Conservation (phyloP, 2,888 invertebrate genomes). For the Leptinotarsa tumamoca region DNA sequence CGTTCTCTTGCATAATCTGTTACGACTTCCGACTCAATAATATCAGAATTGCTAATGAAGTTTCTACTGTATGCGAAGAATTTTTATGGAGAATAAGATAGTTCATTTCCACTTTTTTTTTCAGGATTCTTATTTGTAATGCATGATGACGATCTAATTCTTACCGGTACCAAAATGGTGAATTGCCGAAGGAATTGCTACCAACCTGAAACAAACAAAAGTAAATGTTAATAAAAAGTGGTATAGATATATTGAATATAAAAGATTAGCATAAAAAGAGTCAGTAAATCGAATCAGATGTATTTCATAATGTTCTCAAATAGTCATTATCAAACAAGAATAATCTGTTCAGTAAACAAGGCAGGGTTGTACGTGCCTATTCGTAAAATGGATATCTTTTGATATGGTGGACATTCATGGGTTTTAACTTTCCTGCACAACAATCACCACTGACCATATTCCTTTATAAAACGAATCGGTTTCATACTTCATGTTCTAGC, state of each 20-base stretch:
- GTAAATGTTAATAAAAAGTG: background rate
- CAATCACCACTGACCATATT: too few relatives aligned
- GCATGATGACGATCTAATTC: background rate
- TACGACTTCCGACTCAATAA: constrained; percentile 35
- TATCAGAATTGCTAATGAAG: constrained; percentile 41
- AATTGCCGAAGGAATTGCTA: constrained; percentile 7
- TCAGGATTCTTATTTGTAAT: background rate
- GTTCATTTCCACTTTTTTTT: constrained; percentile 2
- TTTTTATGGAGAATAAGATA: constrained; percentile 11
- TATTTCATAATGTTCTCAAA: too few relatives aligned
- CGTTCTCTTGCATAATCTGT: constrained; percentile 42
- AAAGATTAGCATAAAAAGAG: too few relatives aligned
- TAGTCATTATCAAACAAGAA: too few relatives aligned
- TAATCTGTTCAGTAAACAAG: too few relatives aligned
- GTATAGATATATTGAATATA: background rate
- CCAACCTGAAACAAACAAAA: constrained; percentile 35
- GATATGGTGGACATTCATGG: too few relatives aligned
- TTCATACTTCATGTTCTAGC: too few relatives aligned
- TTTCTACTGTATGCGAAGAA: constrained; percentile 1
- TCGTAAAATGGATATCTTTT: too few relatives aligned
- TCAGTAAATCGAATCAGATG: too few relatives aligned
- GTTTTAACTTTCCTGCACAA: too few relatives aligned
- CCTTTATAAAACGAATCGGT: too few relatives aligned
- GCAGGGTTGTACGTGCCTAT: too few relatives aligned
- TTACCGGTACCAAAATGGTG: background rate